Evolutionary conservation across 2,113 vertebrate species (phyloP), one percentile per base, ranked within the genome.

Genomic region (Cinclus cinclus): DNA sequence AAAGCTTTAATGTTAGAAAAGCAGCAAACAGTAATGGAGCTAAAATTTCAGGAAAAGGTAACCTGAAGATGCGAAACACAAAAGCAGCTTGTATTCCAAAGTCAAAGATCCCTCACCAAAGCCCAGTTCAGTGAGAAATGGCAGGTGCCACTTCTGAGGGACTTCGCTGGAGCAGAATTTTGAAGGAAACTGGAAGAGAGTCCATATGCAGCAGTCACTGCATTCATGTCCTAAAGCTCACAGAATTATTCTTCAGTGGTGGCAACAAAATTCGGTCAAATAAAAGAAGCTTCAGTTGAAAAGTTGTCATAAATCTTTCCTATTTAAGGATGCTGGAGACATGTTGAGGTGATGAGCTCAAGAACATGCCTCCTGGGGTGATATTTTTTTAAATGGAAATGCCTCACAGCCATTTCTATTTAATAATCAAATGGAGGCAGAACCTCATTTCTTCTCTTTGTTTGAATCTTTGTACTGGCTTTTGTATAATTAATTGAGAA

Each of bases 401-500:
- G 21, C 52, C 44, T 89, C 33, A 56, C 35, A 89, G 69, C 15
- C 6, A 20, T 92, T 89, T 82, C 41, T 62, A 58, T 94, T 89
- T 76, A 78, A 73, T 60, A 84, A 85, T 83, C 65, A 89, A 94
- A 87, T 30, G 15, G 37, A 71, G 46, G 20, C 41, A 79, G 53
- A 9, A 22, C 17, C 69, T 92, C 10, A 49, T 76, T 96, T 94
- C 60, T 87, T 85, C 58, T 89, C 33, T 42, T 81, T 87, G 49
- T 41, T 79, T 84, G 53, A 91, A 84, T 65, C 28, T 69, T 95
- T 73, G 27, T 56, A 59, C 18, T 68, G 42, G 5, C 10, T 83
- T 92, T 84, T 92, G 49, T 95, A 76, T 76, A 92, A 92, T 83
- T 89, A 88, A 87, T 41, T 58, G 31, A 78, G 47, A 91, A 89